Conservation (phyloP, 53 echinoderm and acorn worm species). For the Arbacia lixula region DNA sequence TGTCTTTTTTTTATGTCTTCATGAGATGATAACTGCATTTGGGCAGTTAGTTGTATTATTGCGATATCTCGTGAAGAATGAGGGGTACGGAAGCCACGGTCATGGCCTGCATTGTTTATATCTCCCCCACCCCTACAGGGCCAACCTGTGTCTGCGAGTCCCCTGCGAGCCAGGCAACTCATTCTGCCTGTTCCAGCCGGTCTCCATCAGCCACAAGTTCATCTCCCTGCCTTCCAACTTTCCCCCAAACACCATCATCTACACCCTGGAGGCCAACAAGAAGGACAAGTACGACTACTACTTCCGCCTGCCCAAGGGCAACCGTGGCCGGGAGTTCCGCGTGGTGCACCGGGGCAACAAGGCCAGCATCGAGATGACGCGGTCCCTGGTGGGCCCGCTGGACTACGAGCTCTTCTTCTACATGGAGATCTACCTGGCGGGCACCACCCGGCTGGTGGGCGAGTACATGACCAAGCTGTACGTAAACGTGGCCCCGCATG, state of each 20-base stretch:
- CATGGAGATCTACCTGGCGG: constrained; percentile 70
- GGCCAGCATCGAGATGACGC: constrained; percentile 65
- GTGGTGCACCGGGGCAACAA: constrained; percentile 50
- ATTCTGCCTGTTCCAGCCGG: constrained; percentile 66
- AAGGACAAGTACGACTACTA: constrained; percentile 73
- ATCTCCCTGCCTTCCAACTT: constrained; percentile 71
- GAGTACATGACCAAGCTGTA: constrained; percentile 80
- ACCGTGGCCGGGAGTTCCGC: constrained; percentile 72
- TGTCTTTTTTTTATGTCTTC: no score
- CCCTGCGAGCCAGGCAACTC: constrained; percentile 71
- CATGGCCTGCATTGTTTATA: no score
- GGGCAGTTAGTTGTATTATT: no score
- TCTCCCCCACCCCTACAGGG: constrained; percentile 37
- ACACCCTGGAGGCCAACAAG: constrained; percentile 66
- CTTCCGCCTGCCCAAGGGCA: constrained; percentile 61
- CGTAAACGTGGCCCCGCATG: constrained; percentile 68
- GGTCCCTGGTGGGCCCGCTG: constrained; percentile 73
- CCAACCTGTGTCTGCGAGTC: constrained; percentile 69
- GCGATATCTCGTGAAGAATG: no score
- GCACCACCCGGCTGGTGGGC: constrained; percentile 41
- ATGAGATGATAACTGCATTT: no score
- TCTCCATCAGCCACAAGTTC: constrained; percentile 83
- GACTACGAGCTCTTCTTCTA: constrained; percentile 74
- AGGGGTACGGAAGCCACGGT: no score
- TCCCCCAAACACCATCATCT: constrained; percentile 52